phyloP scores from a whole-genome alignment of 2,888 invertebrate species.

The Cryptocephalus moraei region DNA sequence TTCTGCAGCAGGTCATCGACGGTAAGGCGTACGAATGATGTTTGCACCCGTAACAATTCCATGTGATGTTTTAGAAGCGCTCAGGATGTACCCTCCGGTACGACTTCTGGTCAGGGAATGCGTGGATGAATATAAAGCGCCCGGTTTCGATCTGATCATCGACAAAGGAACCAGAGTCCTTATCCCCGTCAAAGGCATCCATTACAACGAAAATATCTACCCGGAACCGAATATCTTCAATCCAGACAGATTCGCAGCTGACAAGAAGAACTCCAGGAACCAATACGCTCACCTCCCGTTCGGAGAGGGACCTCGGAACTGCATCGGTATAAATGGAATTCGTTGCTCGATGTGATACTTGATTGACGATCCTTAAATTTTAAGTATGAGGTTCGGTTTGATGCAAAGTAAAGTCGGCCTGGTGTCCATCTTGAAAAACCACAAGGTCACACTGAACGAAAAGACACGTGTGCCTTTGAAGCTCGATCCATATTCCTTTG shows the following conservation, averaged over 20 bases:
- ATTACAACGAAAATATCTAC: slow-evolving; percentile 13
- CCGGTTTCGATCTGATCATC: slow-evolving; percentile 10
- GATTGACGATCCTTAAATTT: slow-evolving; percentile 1
- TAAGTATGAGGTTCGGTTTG: slow-evolving; percentile 26
- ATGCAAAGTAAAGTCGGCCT: slow-evolving; percentile 29
- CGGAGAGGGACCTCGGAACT: slow-evolving; percentile 16
- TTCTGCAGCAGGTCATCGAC: no score
- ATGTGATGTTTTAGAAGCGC: slow-evolving; percentile 14
- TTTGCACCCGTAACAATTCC: background rate
- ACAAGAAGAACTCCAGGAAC: slow-evolving; percentile 9
- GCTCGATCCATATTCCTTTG: slow-evolving; percentile 9
- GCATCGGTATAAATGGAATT: slow-evolving; percentile 10
- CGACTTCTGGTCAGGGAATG: slow-evolving; percentile 11
- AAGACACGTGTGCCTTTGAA: slow-evolving; percentile 21
- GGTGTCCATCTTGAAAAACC: slow-evolving; percentile 19
- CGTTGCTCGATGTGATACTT: no score
- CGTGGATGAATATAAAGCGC: slow-evolving; percentile 13
- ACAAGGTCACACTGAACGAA: slow-evolving; percentile 17
- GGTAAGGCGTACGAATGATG: background rate
- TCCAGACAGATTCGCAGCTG: slow-evolving; percentile 16
- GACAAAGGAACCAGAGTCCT: slow-evolving; percentile 11
- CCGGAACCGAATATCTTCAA: slow-evolving; percentile 13
- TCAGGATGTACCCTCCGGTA: slow-evolving; percentile 14
- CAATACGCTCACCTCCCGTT: slow-evolving; percentile 14
- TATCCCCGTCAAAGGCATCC: slow-evolving; percentile 12